Evolutionary conservation across 2,888 invertebrate species (phyloP).

Genomic region (Dastarcus helophoroides): DNA sequence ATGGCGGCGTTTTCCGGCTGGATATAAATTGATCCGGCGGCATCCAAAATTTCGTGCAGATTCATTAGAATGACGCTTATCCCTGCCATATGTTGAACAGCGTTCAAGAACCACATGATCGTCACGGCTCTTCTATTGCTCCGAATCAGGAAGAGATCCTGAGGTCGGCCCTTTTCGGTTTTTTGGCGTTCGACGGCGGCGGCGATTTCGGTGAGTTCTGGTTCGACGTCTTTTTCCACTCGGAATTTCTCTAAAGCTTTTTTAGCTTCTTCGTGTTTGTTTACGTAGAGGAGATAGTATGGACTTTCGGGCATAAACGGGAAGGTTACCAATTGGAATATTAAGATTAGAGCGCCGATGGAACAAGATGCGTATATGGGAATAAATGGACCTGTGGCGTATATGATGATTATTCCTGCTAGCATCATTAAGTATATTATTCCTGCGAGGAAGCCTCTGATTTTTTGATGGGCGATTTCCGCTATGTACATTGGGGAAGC

Average conservation of each 20-base stretch:
- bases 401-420: conserved; percentile 29
- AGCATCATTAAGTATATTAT: conserved; percentile 34
- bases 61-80: conserved; percentile 35
- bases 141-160: conserved; percentile 28
- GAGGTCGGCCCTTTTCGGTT: conserved; percentile 27
- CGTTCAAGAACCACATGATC: conserved; percentile 32
- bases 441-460: conserved; percentile 31
- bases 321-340: conserved; percentile 26
- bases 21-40: conserved; percentile 28
- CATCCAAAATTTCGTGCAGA: conserved; percentile 29
- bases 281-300: conserved; percentile 28
- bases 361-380: conserved; percentile 28
- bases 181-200: conserved; percentile 29
- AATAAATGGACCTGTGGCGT: conserved; percentile 26
- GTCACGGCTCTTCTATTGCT: conserved; percentile 31
- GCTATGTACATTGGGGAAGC: conserved; percentile 35
- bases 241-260: conserved; percentile 25
- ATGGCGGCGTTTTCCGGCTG: conserved; percentile 27
- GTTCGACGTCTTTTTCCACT: conserved; percentile 21
- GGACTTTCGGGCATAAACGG: conserved; percentile 35
- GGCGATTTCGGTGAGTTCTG: conserved; percentile 29
- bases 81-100: conserved; percentile 31
- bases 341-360: conserved; percentile 25
- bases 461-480: conserved; percentile 33
- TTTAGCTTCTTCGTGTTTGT: conserved; percentile 25